Percentiles rank a stretch among this genome's conserved stretches.
These are phyloP conservation scores for Drosophila aldrichi DNA, from an alignment of 2,888 invertebrate species.

Conservation along the genomic window DNA sequence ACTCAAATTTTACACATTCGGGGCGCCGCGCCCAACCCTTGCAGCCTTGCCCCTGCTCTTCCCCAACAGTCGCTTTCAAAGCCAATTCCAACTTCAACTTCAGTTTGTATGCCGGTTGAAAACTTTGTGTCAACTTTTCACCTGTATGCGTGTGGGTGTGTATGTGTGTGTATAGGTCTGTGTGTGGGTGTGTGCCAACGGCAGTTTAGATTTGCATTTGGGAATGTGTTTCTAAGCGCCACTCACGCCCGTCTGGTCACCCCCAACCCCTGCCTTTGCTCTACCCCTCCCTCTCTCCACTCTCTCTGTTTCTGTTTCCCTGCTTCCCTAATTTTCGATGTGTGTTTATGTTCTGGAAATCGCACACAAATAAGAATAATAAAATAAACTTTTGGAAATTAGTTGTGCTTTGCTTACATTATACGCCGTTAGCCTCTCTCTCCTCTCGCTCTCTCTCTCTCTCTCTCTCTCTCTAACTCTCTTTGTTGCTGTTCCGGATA, in stretches of 20 bases:
- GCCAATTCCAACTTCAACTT: constrained; percentile 65
- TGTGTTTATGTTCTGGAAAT: constrained; percentile 31
- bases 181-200: constrained; percentile 37
- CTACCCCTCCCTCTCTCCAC: neutral
- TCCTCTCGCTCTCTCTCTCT: neutral
- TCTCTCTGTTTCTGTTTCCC: neutral
- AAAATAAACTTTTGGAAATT: constrained; percentile 77
- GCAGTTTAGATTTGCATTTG: constrained; percentile 78
- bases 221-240: constrained; percentile 63
- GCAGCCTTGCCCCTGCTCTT: neutral
- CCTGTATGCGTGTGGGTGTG: constrained; percentile 31
- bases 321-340: neutral
- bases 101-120: constrained; percentile 52
- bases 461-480: too few species aligned
- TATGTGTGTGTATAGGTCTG: constrained; percentile 3
- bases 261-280: neutral
- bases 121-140: constrained; percentile 62
- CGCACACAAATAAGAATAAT: constrained; percentile 59
- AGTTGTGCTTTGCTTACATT: constrained; percentile 73
- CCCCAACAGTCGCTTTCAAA: constrained; percentile 30
- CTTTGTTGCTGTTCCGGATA: neutral
- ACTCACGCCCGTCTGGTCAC: neutral
- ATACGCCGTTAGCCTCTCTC: constrained; percentile 24
- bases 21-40: neutral
- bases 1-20: constrained; percentile 29